These are phyloP conservation scores for Lasioglossum villosulum DNA, from an alignment of 2,888 invertebrate species.

Conservation along the genomic window DNA sequence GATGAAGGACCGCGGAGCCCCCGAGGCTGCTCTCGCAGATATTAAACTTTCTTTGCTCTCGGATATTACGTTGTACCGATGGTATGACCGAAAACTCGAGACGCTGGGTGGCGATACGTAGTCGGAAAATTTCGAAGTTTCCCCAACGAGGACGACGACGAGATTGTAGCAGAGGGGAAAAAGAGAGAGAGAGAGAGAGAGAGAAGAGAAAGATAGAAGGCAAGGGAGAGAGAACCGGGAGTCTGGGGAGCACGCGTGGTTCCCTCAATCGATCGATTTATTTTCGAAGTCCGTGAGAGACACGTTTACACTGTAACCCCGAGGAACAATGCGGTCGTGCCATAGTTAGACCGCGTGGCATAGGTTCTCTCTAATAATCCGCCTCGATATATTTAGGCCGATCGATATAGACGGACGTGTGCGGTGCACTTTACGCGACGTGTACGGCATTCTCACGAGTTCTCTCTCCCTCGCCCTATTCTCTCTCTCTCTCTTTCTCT, in stretches of 20 bases:
- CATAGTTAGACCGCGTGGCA: constrained; percentile 65
- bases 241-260: constrained; percentile 9
- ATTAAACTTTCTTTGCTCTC: constrained; percentile 48
- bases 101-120: constrained; percentile 46
- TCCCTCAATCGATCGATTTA: constrained; percentile 46
- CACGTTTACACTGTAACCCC: constrained; percentile 63
- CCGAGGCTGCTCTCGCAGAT: background rate
- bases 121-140: constrained; percentile 32
- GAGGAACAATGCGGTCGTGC: constrained; percentile 73
- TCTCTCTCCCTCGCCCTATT: background rate
- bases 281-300: constrained; percentile 50
- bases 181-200: background rate
- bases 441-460: constrained; percentile 46
- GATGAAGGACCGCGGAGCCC: background rate
- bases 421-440: constrained; percentile 58
- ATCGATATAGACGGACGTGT: constrained; percentile 78
- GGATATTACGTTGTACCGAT: constrained; percentile 43
- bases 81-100: background rate
- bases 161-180: background rate
- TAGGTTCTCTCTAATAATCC: constrained; percentile 77
- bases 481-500: background rate
- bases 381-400: constrained; percentile 83
- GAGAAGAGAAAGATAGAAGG: background rate
- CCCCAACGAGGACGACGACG: background rate
- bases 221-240: background rate